Evolutionary conservation across 2,113 vertebrate genomes (phyloP).

Genomic region (Speoplatyrhinus poulsoni): DNA sequence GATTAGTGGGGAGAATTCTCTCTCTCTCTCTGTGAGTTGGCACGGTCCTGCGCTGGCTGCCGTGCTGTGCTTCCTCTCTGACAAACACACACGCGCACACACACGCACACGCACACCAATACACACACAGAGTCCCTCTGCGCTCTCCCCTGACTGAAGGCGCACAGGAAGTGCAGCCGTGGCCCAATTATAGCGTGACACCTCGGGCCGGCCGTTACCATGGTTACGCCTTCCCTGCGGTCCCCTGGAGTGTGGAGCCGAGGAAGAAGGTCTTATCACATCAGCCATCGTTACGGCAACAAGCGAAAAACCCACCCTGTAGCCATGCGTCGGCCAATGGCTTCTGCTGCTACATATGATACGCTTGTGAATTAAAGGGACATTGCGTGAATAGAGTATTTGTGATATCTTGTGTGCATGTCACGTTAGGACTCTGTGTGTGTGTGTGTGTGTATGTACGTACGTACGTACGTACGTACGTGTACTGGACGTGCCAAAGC

Average conservation of each 20-base stretch:
- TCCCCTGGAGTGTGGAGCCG: constrained; percentile 77
- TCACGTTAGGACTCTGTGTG: background rate
- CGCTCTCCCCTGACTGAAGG: constrained; percentile 75
- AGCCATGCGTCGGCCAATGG: constrained; percentile 33
- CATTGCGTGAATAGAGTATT: constrained; percentile 20
- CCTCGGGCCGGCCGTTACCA: constrained; percentile 77
- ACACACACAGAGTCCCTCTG: constrained; percentile 65
- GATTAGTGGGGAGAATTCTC: constrained; percentile 67
- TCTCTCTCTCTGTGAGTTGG: constrained; percentile 76
- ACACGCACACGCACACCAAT: constrained; percentile 32
- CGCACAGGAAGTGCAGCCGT: constrained; percentile 79
- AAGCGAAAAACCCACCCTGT: constrained; percentile 64
- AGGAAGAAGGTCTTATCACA: constrained; percentile 80
- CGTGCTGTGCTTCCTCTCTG: constrained; percentile 60
- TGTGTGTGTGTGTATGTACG: constrained; percentile 13
- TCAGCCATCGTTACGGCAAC: constrained; percentile 79
- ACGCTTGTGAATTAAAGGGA: constrained; percentile 1
- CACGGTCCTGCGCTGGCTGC: constrained; percentile 74
- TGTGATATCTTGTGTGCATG: constrained; percentile 21
- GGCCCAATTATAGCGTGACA: constrained; percentile 81
- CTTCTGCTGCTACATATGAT: constrained; percentile 11
- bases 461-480: constrained; percentile 12
- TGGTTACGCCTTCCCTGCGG: constrained; percentile 78
- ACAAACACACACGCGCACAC: constrained; percentile 25
- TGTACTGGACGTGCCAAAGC: constrained; percentile 54